Evolutionary conservation across 23 tunicate species (phyloP).

Genomic region (Trididemnum clinides): DNA sequence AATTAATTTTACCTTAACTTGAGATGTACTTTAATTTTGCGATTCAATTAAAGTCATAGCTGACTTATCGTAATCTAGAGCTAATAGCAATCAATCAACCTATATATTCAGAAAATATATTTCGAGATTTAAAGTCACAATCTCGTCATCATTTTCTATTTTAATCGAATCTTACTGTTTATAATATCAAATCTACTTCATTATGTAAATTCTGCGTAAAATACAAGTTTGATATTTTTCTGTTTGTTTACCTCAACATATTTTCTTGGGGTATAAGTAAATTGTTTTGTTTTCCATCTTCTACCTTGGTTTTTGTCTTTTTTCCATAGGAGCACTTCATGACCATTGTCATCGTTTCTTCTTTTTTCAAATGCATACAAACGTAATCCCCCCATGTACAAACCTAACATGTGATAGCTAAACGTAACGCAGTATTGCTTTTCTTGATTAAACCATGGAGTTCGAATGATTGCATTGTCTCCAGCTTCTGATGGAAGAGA

Average conservation of each 20-base stretch:
- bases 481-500: constrained; percentile 79
- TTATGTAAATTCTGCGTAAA: too few species aligned
- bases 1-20: too few species aligned
- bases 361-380: constrained; percentile 87
- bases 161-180: too few species aligned
- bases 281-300: constrained; percentile 51
- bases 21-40: too few species aligned
- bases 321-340: constrained; percentile 87
- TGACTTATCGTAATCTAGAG: too few species aligned
- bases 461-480: constrained; percentile 86
- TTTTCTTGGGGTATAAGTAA: constrained; percentile 51
- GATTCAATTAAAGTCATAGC: too few species aligned
- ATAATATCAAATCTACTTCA: too few species aligned
- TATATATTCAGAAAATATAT: too few species aligned
- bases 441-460: constrained; percentile 72
- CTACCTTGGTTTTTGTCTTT: constrained; percentile 77
- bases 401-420: constrained; percentile 86
- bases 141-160: too few species aligned
- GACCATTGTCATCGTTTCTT: constrained; percentile 53
- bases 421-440: constrained; percentile 42
- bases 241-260: constrained; percentile 70
- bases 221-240: too few species aligned
- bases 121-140: too few species aligned
- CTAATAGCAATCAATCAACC: too few species aligned
- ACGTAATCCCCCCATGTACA: constrained; percentile 86